Evolutionary conservation across 2,113 vertebrate genomes (phyloP).

Genomic region (Pterophyllum scalare): DNA sequence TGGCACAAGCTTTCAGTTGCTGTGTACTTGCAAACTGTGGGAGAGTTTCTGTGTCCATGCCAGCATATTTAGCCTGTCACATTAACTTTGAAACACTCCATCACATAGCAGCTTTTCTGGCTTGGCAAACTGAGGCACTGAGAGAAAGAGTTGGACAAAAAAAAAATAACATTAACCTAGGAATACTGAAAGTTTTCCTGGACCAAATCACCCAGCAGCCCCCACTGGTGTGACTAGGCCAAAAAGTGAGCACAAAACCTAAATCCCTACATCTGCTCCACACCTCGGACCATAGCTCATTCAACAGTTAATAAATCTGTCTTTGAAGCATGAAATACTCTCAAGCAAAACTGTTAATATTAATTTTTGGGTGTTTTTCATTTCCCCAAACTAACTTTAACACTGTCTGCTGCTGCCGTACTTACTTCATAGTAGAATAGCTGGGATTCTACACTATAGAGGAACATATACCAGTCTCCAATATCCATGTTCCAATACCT

Average conservation of each 20-base stretch:
- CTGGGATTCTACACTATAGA: neutral
- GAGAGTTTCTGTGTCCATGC: slow-evolving; percentile 15
- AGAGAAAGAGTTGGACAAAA: slow-evolving; percentile 18
- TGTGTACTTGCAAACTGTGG: slow-evolving; percentile 18
- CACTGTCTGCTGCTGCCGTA: neutral
- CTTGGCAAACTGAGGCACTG: slow-evolving; percentile 31
- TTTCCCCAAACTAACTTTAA: neutral
- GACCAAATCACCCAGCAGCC: slow-evolving; percentile 27
- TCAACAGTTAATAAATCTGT: slow-evolving; percentile 61
- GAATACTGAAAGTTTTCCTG: slow-evolving; percentile 33
- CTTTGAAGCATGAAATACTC: slow-evolving; percentile 41
- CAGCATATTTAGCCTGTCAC: slow-evolving; percentile 22
- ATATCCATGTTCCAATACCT: neutral
- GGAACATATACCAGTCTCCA: neutral
- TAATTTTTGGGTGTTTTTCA: slow-evolving; percentile 25
- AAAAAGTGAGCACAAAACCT: slow-evolving; percentile 35
- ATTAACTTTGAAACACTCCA: slow-evolving; percentile 23
- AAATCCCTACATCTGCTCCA: slow-evolving; percentile 49
- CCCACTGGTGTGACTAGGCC: slow-evolving; percentile 13
- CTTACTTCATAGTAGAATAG: slow-evolving; percentile 4
- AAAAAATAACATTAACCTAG: slow-evolving; percentile 17
- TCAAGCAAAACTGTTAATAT: slow-evolving; percentile 35
- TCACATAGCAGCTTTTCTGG: slow-evolving; percentile 48
- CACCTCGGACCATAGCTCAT: slow-evolving; percentile 24
- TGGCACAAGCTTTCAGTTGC: slow-evolving; percentile 11